These are phyloP conservation scores for Pampus argenteus DNA, from an alignment of 2,797 vertebrate genomes.

Conservation along the genomic window DNA sequence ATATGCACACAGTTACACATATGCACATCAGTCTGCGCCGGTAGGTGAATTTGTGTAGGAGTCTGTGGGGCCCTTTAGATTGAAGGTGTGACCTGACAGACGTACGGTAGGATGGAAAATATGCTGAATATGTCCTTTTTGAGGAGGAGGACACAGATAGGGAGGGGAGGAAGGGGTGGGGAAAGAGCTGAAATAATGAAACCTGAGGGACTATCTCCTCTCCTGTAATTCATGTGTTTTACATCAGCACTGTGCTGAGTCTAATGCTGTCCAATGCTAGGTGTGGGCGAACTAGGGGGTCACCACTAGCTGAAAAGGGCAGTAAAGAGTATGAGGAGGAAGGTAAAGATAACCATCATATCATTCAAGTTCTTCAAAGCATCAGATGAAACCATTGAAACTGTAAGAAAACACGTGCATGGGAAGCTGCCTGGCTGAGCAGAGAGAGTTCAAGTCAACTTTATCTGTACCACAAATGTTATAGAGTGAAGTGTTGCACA, in stretches of 20 bases:
- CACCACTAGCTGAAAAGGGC: constrained; percentile 8
- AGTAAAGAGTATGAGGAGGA: constrained; percentile 25
- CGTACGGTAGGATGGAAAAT: constrained; percentile 64
- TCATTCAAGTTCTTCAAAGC: constrained; percentile 7
- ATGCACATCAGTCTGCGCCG: not conserved
- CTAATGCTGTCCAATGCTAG: constrained; percentile 6
- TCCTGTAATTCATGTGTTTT: constrained; percentile 65
- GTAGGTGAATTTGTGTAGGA: constrained; percentile 42
- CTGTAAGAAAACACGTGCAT: not conserved
- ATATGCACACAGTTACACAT: not conserved
- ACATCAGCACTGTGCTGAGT: constrained; percentile 59
- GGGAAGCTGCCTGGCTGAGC: not conserved
- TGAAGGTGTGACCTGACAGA: constrained; percentile 69
- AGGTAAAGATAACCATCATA: constrained; percentile 8
- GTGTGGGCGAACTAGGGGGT: constrained; percentile 5
- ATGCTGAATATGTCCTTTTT: constrained; percentile 58
- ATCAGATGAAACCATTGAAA: not conserved
- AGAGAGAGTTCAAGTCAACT: constrained; percentile 18
- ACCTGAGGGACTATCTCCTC: constrained; percentile 41
- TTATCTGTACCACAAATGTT: not conserved
- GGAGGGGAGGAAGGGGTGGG: constrained; percentile 29
- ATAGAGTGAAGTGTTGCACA: not conserved
- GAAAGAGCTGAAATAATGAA: constrained; percentile 52
- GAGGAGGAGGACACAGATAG: constrained; percentile 59
- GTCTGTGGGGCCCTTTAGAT: constrained; percentile 33